Base-by-base conservation (phyloP, 2,888 invertebrate species). In the Piscicola geometra region DNA sequence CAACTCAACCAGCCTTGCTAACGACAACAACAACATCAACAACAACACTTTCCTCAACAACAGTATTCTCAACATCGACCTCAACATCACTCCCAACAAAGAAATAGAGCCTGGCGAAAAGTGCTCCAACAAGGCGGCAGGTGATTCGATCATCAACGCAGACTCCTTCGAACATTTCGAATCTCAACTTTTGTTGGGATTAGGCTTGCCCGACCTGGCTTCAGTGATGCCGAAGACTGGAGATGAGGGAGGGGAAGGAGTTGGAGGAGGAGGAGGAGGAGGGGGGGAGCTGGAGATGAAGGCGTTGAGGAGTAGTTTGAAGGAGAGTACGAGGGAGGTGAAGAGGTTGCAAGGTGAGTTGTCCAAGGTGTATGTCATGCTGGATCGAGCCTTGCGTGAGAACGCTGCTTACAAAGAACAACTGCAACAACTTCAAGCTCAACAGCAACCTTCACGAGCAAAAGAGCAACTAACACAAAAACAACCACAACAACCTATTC, bases 211-310 rank as follows among this genome's bases (percentile, higher is more conserved):
- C 5, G 60, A 56, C 25, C n/a, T 56, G 25, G 60, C 15, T 21
- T 56, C 60, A 15, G 60, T 56, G 5, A 56, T 56, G 21, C 60
- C 9, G 25, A 56, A 56, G 25, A 21, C 12, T 25, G 21, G n/a
- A 15, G 60, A 56, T 18, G 60, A 56, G 9, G 25, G 60, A 56
- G 21, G 60, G 15, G 60, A n/a, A 25, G n/a, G 3, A 5, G 60
- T 5, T 18, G 25, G n/a, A 15, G 21, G n/a, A 5, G 60, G 25
- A 15, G 60, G 25, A 25, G 60, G 60, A n/a, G 21, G n/a, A 25
- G 25, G 60, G 21, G 60, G 60, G 25, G 60, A 56, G 60, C n/a
- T 56, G 9, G 60, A 56, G n/a, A n/a, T 56, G 60, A 56, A 56
- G 25, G 60, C 60, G 3, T 21, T 56, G 3, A 5, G 60, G n/a